A percentile compares a stretch with the other conserved stretches of the same genome.
phyloP scores from a whole-genome alignment of 2,888 invertebrate genomes.

The Tetheella fluctuosa region DNA sequence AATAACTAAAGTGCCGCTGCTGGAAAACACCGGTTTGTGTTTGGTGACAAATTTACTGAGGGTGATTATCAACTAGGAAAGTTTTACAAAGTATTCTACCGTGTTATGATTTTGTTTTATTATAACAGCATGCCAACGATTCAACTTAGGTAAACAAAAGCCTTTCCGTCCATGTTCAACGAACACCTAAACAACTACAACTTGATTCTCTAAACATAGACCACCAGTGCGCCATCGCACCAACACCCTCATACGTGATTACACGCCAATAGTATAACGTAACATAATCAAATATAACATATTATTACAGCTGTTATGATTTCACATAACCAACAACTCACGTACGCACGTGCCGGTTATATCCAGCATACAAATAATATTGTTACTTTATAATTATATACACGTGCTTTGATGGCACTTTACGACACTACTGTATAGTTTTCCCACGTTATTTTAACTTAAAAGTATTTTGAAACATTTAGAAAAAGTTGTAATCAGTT shows the following conservation, averaged over 20 bases:
- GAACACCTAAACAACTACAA: too few relatives aligned
- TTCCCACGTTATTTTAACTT: conserved; percentile 37
- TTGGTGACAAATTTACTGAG: too few relatives aligned
- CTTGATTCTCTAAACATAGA: too few relatives aligned
- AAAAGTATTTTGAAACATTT: background rate
- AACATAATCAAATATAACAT: conserved; percentile 32
- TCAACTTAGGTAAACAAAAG: too few relatives aligned
- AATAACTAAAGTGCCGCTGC: too few relatives aligned
- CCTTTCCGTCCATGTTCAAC: too few relatives aligned
- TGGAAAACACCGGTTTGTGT: too few relatives aligned
- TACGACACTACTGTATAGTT: conserved; percentile 27
- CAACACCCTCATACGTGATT: background rate
- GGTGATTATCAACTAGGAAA: too few relatives aligned
- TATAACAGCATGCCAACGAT: too few relatives aligned
- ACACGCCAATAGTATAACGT: background rate
- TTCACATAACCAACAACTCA: conserved; percentile 24
- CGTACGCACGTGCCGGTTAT: conserved; percentile 20
- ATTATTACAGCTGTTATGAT: conserved; percentile 30
- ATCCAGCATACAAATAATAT: conserved; percentile 17
- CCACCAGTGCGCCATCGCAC: background rate
- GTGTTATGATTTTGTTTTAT: too few relatives aligned
- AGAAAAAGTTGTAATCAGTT: background rate
- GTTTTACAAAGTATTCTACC: too few relatives aligned
- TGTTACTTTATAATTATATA: conserved; percentile 25
- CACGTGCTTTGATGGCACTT: conserved; percentile 38